Evolutionary conservation across 2,888 invertebrate species (phyloP).

Genomic region (Cerceris ruficornis): DNA sequence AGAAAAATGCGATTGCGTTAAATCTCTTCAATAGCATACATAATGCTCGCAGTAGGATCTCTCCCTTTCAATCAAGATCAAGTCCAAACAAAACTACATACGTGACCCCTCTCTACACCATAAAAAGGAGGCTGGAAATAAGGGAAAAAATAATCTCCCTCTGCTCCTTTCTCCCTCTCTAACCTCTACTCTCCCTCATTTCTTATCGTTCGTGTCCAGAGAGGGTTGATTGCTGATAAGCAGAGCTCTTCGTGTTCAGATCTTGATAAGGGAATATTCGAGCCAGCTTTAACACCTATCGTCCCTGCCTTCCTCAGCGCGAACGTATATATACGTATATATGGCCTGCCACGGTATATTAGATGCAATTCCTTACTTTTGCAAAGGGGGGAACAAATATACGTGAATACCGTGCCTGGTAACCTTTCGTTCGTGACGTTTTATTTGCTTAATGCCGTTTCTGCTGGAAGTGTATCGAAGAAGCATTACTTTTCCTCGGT

Average conservation of each 20-base stretch:
- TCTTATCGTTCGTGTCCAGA: no score
- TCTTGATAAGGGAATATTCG: constrained; percentile 56
- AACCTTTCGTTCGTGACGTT: constrained; percentile 29
- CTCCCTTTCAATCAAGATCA: no score
- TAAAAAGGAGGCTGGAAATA: no score
- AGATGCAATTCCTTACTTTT: constrained; percentile 27
- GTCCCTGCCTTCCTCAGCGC: constrained; percentile 11
- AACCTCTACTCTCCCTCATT: no score
- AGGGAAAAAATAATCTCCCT: no score
- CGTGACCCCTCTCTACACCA: no score
- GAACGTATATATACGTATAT: constrained; percentile 17
- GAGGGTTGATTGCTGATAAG: constrained; percentile 49
- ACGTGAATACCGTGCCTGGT: constrained; percentile 1
- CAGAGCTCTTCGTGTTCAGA: constrained; percentile 54
- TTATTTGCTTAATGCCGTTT: constrained; percentile 38
- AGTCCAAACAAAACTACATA: no score
- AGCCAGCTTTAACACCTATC: constrained; percentile 49
- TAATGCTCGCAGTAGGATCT: no score
- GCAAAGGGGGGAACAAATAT: background rate
- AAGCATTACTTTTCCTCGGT: constrained; percentile 14
- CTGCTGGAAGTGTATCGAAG: constrained; percentile 6
- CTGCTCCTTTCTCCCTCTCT: no score
- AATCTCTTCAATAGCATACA: no score
- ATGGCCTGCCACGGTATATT: constrained; percentile 5
- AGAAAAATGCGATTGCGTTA: no score